A percentile compares a stretch with the other conserved stretches of the same genome.
Conservation (phyloP, 2,113 vertebrate genomes). For the Callocephalon fimbriatum region DNA sequence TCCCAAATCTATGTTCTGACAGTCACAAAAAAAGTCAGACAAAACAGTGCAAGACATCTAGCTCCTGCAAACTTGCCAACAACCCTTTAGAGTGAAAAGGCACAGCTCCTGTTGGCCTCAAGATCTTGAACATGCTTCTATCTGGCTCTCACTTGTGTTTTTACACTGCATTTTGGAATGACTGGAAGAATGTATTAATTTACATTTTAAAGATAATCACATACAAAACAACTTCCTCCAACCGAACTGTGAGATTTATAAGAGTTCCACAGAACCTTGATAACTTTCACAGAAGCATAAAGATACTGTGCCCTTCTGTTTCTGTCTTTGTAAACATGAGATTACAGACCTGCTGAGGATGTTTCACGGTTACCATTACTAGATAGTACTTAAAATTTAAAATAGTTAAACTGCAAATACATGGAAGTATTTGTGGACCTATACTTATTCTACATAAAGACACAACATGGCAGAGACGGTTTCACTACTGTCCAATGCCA, state of each 20-base stretch:
- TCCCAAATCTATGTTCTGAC: neutral
- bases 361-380: neutral
- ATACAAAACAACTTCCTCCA: neutral
- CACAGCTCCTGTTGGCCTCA: neutral
- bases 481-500: neutral
- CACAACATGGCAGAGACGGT: neutral
- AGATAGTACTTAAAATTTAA: neutral
- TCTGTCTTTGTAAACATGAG: neutral
- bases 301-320: neutral
- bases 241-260: fast-evolving
- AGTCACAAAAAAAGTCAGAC: neutral
- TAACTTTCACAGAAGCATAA: neutral
- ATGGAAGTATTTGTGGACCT: neutral
- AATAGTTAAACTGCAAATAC: neutral
- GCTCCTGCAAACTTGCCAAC: neutral
- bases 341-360: neutral
- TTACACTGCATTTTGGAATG: neutral
- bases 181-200: neutral
- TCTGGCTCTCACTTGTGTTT: neutral
- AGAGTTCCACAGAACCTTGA: neutral
- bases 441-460: neutral
- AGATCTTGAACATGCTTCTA: neutral
- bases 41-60: neutral
- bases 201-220: neutral
- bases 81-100: neutral